Evolutionary conservation across 2,113 vertebrate genomes (phyloP).

Genomic region (Sinosuthora webbiana): DNA sequence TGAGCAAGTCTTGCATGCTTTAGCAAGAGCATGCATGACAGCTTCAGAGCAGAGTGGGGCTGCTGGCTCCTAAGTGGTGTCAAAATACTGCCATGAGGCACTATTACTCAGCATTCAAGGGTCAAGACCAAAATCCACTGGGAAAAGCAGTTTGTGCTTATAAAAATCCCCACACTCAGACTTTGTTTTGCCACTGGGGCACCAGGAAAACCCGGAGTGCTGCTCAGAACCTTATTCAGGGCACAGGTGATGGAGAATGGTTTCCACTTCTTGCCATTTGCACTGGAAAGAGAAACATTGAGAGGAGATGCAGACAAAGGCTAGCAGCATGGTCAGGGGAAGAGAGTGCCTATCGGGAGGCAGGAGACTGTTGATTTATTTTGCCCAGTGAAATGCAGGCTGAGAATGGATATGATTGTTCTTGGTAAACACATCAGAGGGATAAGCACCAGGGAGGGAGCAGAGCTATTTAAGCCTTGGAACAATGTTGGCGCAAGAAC

Average conservation of each 20-base stretch:
- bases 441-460: slow-evolving; percentile 54
- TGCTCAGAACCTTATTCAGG: neutral
- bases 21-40: neutral
- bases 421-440: slow-evolving; percentile 63
- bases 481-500: slow-evolving; percentile 61
- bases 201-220: neutral
- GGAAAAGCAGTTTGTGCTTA: neutral
- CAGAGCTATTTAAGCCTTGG: slow-evolving; percentile 54
- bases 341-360: neutral
- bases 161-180: neutral
- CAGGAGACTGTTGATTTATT: slow-evolving; percentile 46
- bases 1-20: neutral
- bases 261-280: neutral
- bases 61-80: neutral
- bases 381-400: slow-evolving; percentile 26
- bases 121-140: neutral
- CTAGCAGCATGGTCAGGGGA: neutral
- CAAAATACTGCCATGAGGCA: neutral
- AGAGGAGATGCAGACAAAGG: neutral
- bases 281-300: neutral
- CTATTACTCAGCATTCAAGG: neutral
- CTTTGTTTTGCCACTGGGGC: neutral
- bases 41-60: neutral
- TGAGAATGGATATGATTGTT: slow-evolving; percentile 55
- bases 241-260: neutral